Conservation (phyloP, 2,888 invertebrate species). For the Oligia fasciuncula region DNA sequence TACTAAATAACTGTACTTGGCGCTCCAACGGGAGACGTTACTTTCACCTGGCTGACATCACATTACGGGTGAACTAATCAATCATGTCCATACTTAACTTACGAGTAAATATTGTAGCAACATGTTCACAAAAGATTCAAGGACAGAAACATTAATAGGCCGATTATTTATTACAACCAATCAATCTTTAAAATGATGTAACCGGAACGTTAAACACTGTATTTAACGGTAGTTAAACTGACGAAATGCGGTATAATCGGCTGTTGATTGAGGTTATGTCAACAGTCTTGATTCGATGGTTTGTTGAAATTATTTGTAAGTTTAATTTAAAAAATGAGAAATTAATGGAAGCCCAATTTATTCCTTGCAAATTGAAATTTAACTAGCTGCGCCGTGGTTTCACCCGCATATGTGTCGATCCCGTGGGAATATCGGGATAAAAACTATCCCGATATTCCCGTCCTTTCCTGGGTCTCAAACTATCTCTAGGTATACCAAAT, state of each 20-base stretch:
- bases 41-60: constrained; percentile 52
- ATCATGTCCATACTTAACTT: constrained; percentile 33
- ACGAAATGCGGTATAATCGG: constrained; percentile 53
- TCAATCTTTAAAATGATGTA: constrained; percentile 41
- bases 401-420: too few relatives aligned
- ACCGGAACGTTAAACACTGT: constrained; percentile 40
- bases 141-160: constrained; percentile 20
- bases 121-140: constrained; percentile 21
- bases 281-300: constrained; percentile 20
- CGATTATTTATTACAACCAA: constrained; percentile 36
- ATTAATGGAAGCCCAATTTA: background rate
- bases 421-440: too few relatives aligned
- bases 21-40: constrained; percentile 40
- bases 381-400: too few relatives aligned
- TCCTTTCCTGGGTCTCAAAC: too few relatives aligned
- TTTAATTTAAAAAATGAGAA: constrained; percentile 19
- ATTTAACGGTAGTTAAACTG: constrained; percentile 59
- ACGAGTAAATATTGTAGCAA: constrained; percentile 12
- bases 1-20: constrained; percentile 42
- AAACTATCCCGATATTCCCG: too few relatives aligned
- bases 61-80: constrained; percentile 48
- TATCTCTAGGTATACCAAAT: too few relatives aligned
- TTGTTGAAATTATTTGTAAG: constrained; percentile 44
- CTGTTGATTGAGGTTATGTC: constrained; percentile 54
- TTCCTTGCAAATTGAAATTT: background rate